Evolutionary conservation across 2,113 vertebrate species (phyloP), one percentile per base, ranked within the genome.

Genomic region (Rhinoptilus africanus): DNA sequence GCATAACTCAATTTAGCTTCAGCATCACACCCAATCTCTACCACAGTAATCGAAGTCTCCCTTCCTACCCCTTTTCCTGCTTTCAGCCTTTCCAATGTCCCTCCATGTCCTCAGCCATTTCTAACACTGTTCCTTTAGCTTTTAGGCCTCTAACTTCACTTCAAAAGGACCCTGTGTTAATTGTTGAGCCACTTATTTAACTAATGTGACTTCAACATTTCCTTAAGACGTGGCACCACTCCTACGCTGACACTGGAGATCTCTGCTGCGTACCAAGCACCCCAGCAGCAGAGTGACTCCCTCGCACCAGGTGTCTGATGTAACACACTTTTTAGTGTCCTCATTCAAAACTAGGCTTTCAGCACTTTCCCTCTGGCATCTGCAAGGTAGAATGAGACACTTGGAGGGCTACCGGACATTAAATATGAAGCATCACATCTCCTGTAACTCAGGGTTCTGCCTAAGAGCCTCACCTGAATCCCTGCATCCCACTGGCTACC

Each of bases 321-420:
- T 10, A 47, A 78, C 1, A 0, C 27, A 26, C 37, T 78, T 72
- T 60, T 54, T 45, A 32, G 17, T 27, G 19, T 27, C 83, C 84
- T 91, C 53, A 27, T 95, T 83, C 83, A 30, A 86, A 89, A 85
- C 48, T 9, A 76, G 86, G 57, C 78, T 78, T 73, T 88, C 59
- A 73, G 48, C 23, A 80, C 75, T 57, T 76, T 53, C 45, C 69
- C 64, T 60, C 48, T 79, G 56, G 53, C 51, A 63, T 23, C 72
- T 85, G 47, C 5, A 5, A 93, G 43, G 59, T 63, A 83, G n/a
- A 77, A 66, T 4, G n/a, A 80, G 71, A 7, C 22, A 13, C 26
- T 76, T 43, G 56, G 19, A 83, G 67, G 43, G 43, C 32, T 71
- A 6, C 28, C 32, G 32, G 60, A 10, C 7, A 1, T 51, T 80